Percentiles rank a stretch among this genome's conserved stretches.
Evolutionary conservation across 2,797 vertebrate species (phyloP).

Genomic region (Sebastes ruberrimus): DNA sequence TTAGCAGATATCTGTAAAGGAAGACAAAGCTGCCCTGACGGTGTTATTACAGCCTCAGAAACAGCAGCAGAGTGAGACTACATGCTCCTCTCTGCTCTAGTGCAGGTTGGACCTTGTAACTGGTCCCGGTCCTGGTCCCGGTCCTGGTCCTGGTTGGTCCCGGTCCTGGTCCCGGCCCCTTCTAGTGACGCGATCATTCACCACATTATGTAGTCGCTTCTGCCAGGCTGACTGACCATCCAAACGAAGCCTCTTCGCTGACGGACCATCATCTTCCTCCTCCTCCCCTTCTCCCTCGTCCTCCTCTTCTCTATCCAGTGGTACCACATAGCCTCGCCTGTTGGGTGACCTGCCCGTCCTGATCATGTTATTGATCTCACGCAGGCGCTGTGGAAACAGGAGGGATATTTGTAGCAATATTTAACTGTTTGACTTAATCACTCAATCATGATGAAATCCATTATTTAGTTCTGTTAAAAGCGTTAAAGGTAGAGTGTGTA

Average conservation of each 20-base stretch:
- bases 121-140: background rate
- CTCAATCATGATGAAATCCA: background rate
- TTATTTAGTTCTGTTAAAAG: background rate
- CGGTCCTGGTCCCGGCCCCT: background rate
- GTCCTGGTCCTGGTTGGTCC: background rate
- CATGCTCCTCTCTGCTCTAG: background rate
- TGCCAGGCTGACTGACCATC: slow-evolving; percentile 82
- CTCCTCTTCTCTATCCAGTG: slow-evolving; percentile 72
- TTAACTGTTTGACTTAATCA: background rate
- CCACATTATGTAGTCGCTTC: slow-evolving; percentile 82
- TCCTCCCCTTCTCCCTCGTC: background rate
- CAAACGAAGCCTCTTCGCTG: slow-evolving; percentile 82
- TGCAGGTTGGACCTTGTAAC: background rate
- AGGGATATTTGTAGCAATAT: background rate
- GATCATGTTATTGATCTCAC: slow-evolving; percentile 89
- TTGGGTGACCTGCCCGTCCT: slow-evolving; percentile 78
- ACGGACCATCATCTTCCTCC: slow-evolving; percentile 50
- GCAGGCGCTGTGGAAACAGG: slow-evolving; percentile 75
- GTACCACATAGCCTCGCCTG: slow-evolving; percentile 76
- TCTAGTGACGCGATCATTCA: slow-evolving; percentile 74
- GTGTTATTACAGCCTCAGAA: background rate
- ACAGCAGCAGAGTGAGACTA: background rate
- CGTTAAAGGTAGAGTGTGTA: too few relatives aligned
- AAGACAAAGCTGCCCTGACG: background rate
- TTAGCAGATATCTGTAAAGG: background rate